phyloP scores from a whole-genome alignment of 1,140 invertebrate species.

The Idris sp. region DNA sequence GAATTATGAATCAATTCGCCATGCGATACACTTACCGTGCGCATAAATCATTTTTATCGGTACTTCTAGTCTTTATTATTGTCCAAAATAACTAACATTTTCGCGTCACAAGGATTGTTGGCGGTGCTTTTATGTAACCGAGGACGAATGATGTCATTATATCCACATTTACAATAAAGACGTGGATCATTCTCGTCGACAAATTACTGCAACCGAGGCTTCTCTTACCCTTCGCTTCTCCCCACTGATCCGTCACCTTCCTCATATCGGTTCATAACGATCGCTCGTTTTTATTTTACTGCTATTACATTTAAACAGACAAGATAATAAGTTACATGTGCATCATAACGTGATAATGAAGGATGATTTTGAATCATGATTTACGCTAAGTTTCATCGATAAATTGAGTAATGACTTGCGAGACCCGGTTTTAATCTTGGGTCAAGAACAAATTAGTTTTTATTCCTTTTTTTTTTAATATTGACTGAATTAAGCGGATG shows the following conservation, averaged over 20 bases:
- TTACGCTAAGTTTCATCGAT: slow-evolving; percentile 26
- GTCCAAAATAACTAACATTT: slow-evolving; percentile 51
- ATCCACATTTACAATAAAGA: slow-evolving; percentile 56
- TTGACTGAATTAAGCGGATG: not conserved
- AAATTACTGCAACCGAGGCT: slow-evolving; percentile 37
- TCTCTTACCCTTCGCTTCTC: not conserved
- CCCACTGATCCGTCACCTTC: slow-evolving; percentile 17
- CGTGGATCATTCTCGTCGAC: slow-evolving; percentile 45
- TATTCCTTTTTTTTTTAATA: not conserved
- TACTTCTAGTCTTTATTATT: slow-evolving; percentile 27
- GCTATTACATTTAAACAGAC: slow-evolving; percentile 14
- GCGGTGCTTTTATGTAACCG: slow-evolving; percentile 71
- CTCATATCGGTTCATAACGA: slow-evolving; percentile 29
- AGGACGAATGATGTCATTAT: slow-evolving; percentile 72
- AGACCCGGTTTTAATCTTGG: slow-evolving; percentile 18
- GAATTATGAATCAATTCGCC: too few species aligned
- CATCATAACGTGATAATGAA: slow-evolving; percentile 27
- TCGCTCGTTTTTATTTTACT: slow-evolving; percentile 45
- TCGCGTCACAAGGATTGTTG: slow-evolving; percentile 41
- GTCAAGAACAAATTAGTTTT: slow-evolving; percentile 8
- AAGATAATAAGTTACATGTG: slow-evolving; percentile 33
- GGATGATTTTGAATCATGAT: slow-evolving; percentile 9
- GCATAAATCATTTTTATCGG: slow-evolving; percentile 36
- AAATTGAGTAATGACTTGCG: slow-evolving; percentile 18
- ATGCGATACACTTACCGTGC: slow-evolving; percentile 6